Conservation (phyloP, 2,113 vertebrate species). For the Sapajus apella region DNA sequence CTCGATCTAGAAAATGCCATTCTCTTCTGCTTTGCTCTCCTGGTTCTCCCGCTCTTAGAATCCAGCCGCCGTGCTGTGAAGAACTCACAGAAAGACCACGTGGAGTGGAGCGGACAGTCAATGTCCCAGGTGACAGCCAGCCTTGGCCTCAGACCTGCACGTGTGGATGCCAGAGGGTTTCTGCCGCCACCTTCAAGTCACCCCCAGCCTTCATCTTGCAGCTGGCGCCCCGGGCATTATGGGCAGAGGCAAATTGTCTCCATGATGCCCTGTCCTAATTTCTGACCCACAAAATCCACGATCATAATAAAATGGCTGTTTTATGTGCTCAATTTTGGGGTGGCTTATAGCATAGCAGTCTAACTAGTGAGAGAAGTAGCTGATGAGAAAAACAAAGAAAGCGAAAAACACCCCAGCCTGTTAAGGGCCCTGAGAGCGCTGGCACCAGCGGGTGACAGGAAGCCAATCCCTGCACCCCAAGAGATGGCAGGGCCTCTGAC, state of each 20-base stretch:
- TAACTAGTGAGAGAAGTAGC: too few species aligned
- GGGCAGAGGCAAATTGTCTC: too few species aligned
- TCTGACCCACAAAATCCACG: background rate
- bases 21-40: background rate
- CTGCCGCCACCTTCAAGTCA: background rate
- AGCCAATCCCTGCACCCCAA: background rate
- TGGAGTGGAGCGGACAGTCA: background rate
- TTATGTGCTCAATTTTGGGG: background rate
- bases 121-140: background rate
- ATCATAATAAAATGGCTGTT: background rate
- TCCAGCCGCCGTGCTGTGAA: background rate
- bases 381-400: background rate
- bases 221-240: accelerated
- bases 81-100: background rate
- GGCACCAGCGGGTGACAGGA: background rate
- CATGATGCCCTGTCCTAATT: background rate
- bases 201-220: background rate
- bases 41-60: background rate
- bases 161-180: background rate
- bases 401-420: background rate
- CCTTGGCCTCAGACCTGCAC: background rate
- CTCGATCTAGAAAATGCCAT: background rate
- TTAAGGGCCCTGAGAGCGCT: background rate
- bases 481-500: too few species aligned
- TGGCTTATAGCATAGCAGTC: background rate